Evolutionary conservation across 2,113 vertebrate species (phyloP).

Genomic region (Psophia crepitans): DNA sequence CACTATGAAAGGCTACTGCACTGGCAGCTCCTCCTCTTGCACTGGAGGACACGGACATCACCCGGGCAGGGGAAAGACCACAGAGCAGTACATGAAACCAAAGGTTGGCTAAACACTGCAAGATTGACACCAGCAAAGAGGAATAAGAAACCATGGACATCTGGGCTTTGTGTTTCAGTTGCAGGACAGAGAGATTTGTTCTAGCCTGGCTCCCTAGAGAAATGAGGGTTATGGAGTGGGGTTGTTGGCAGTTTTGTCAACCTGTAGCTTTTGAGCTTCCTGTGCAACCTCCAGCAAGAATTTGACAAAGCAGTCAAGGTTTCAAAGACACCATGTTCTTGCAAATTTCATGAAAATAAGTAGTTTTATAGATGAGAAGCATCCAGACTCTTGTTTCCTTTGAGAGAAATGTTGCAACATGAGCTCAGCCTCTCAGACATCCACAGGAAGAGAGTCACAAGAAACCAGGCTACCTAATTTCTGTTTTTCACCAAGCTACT

Average conservation of each 20-base stretch:
- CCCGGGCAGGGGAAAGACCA: neutral
- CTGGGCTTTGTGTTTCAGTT: neutral
- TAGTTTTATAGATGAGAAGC: neutral
- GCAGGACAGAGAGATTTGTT: neutral
- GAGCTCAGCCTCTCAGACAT: neutral
- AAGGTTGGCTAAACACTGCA: neutral
- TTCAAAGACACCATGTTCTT: neutral
- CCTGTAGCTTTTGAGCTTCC: neutral
- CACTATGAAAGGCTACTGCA: accelerated
- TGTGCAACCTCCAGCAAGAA: neutral
- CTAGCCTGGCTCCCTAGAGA: neutral
- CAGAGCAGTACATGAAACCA: neutral
- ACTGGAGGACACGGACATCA: neutral
- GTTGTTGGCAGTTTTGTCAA: neutral
- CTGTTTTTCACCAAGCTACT: neutral
- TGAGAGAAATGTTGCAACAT: neutral
- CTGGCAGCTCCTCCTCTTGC: neutral
- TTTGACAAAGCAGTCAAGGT: neutral
- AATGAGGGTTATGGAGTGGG: neutral
- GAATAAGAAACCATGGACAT: neutral
- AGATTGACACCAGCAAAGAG: neutral
- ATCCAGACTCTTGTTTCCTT: neutral
- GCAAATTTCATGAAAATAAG: neutral
- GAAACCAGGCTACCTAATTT: neutral
- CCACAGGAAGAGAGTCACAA: neutral